Percentiles rank a stretch among this genome's conserved stretches.
Conservation (phyloP, 1,140 invertebrate genomes). For the Heliconius congener region DNA sequence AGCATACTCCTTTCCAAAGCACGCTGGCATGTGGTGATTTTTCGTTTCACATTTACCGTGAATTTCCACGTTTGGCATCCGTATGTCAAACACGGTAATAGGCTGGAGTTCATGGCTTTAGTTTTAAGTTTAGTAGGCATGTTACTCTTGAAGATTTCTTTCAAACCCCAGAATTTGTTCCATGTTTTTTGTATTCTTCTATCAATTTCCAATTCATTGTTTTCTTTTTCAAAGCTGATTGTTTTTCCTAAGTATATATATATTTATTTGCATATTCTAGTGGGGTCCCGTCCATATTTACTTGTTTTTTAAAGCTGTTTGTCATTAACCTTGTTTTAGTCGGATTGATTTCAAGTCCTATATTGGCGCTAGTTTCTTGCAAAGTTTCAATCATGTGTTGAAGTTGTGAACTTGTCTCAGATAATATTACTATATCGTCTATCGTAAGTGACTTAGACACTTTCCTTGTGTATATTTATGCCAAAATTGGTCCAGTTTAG, state of each 20-base stretch:
- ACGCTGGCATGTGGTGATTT: too few relatives aligned
- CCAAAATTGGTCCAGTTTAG: conserved; percentile 24
- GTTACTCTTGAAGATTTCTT: too few relatives aligned
- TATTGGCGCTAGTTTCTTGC: conserved; percentile 23
- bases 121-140: too few relatives aligned
- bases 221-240: too few relatives aligned
- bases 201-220: too few relatives aligned
- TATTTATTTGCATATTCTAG: conserved; percentile 27
- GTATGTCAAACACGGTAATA: too few relatives aligned
- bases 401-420: conserved; percentile 28
- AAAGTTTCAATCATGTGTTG: conserved; percentile 34
- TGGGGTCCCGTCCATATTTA: conserved; percentile 30
- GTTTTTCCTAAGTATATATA: conserved; percentile 27
- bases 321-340: conserved; percentile 33
- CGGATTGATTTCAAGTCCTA: conserved; percentile 28
- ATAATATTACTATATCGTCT: conserved; percentile 31
- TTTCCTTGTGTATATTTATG: conserved; percentile 23
- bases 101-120: too few relatives aligned
- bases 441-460: conserved; percentile 38
- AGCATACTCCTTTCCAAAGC: too few relatives aligned
- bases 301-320: conserved; percentile 26
- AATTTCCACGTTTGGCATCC: too few relatives aligned
- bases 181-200: too few relatives aligned
- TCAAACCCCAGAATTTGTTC: too few relatives aligned
- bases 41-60: too few relatives aligned